Conservation (phyloP, 2,797 vertebrate genomes). For the Platalea minor region DNA sequence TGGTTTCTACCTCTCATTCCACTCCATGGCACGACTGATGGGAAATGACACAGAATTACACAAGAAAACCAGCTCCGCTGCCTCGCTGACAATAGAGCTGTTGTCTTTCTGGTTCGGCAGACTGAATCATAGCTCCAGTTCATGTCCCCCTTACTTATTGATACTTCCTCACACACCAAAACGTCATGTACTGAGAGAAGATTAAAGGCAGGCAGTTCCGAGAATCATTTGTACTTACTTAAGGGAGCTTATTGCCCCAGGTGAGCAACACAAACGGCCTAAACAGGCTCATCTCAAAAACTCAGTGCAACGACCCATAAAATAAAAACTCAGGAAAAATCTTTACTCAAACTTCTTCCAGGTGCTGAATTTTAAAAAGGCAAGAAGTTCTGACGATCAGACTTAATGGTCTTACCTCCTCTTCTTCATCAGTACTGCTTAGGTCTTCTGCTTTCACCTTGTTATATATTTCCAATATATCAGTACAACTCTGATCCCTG, state of each 20-base stretch:
- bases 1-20: not conserved
- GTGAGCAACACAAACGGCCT: not conserved
- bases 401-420: slow-evolving; percentile 73
- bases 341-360: not conserved
- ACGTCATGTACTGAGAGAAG: not conserved
- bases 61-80: slow-evolving; percentile 10
- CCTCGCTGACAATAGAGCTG: not conserved
- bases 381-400: not conserved
- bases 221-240: not conserved
- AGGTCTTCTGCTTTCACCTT: slow-evolving; percentile 86
- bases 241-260: not conserved
- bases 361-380: not conserved
- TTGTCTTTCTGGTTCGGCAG: not conserved
- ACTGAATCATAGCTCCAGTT: not conserved
- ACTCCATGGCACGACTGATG: not conserved
- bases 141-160: not conserved
- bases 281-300: not conserved
- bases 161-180: not conserved
- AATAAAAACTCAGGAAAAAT: not conserved
- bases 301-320: not conserved
- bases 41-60: not conserved
- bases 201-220: not conserved
- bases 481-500: slow-evolving; percentile 94
- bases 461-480: slow-evolving; percentile 90
- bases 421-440: slow-evolving; percentile 86